phyloP scores from a whole-genome alignment of 2,113 vertebrate genomes.

The Dendropsophus ebraccatus region DNA sequence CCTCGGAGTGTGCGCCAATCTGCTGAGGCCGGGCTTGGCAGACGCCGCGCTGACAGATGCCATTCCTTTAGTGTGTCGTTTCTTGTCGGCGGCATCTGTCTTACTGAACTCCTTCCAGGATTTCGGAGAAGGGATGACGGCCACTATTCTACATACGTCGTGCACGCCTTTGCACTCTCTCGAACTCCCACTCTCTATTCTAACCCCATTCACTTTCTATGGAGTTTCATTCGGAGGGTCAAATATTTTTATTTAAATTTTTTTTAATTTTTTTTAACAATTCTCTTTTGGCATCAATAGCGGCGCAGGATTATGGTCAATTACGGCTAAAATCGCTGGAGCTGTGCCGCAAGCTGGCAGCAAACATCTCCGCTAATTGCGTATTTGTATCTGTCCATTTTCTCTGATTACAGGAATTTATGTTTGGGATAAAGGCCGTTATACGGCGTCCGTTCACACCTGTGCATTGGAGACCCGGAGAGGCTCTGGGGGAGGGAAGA shows the following conservation, averaged over 20 bases:
- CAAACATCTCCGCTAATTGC: slow-evolving; percentile 33
- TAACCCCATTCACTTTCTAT: neutral
- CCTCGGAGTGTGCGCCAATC: slow-evolving; percentile 44
- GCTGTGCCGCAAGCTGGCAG: neutral
- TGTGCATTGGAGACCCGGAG: neutral
- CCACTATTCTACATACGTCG: neutral
- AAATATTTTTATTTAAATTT: too few relatives aligned
- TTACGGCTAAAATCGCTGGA: slow-evolving; percentile 11
- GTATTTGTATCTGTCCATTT: slow-evolving; percentile 35
- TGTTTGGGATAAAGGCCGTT: neutral
- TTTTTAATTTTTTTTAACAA: neutral
- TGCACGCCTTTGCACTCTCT: neutral
- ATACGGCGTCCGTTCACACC: neutral
- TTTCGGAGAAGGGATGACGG: neutral
- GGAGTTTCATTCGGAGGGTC: neutral
- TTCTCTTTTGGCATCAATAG: neutral
- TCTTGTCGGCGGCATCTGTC: slow-evolving; percentile 44
- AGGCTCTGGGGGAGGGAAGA: neutral
- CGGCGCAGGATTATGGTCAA: slow-evolving; percentile 11
- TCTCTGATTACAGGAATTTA: slow-evolving; percentile 36
- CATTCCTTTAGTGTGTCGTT: slow-evolving; percentile 41
- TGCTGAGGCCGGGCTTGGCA: slow-evolving; percentile 53
- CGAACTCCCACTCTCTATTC: too few relatives aligned
- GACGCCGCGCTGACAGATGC: slow-evolving; percentile 39
- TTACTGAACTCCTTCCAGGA: slow-evolving; percentile 33